Base-by-base conservation (phyloP, 2,113 vertebrate genomes). In the Mola mola region DNA sequence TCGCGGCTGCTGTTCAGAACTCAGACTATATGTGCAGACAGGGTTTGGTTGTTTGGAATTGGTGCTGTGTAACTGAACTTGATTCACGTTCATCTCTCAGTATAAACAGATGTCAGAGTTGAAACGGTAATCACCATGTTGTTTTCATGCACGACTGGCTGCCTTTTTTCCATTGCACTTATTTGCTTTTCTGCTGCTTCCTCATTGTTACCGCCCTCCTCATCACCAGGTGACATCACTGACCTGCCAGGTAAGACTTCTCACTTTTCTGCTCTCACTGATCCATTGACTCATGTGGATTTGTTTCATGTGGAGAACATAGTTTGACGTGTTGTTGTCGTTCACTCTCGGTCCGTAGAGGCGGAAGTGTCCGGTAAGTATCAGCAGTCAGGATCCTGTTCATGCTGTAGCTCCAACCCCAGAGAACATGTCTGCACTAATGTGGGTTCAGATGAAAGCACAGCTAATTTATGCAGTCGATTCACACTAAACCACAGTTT, bases 171-270 rank as follows among this genome's bases (percentile, higher is more conserved):
- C 90, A 93, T 83, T 85, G 87, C 90, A 87, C 91, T 85, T 93
- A 49, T 93, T 90, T 82, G 92, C 86, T 68, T 87, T 78, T 88
- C 88, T 91, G 86, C 85, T 75, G 92, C 93, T 91, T 93, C 73
- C 89, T 92, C 90, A 92, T 85, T 87, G 89, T 88, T 77, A 90
- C 90, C 89, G 89, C 90, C 87, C 93, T 93, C 93, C 90, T 93
- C 92, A 91, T 90, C 88, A 81, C 90, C 95, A 98, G 96, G 95
- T 89, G 95, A 96, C 87, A 79, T 90, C 87, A 78, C 88, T 66
- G 96, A 96, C 79, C 89, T 91, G 72, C 87, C 95, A 96, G 96
- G 96, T 96, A 95, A 95, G 95, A 60, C 44, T 3, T 20, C 5
- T 33, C 44, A 19, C 24, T 42, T 15, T 46, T 44, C 11, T 38